phyloP scores from a whole-genome alignment of 2,888 invertebrate genomes.

The Cantharis rustica region DNA sequence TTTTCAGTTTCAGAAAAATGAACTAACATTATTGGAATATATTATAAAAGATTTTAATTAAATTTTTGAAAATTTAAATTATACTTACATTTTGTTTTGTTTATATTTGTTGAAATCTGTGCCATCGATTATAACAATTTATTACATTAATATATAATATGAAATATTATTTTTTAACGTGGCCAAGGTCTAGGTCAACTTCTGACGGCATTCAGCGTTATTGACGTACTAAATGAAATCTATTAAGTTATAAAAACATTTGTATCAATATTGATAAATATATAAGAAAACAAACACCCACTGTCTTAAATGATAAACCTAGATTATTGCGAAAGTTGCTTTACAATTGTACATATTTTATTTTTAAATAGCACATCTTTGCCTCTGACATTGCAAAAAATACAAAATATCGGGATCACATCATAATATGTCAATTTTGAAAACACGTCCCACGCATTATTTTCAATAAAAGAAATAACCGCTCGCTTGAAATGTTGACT shows the following conservation, averaged over 20 bases:
- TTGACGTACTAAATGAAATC: slow-evolving; percentile 6
- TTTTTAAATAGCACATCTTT: neutral
- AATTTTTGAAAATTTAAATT: neutral
- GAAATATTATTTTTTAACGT: neutral
- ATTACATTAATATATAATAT: neutral
- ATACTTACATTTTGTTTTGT: neutral
- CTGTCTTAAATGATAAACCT: slow-evolving; percentile 7
- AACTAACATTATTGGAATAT: neutral
- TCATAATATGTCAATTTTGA: neutral
- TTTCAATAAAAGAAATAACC: slow-evolving; percentile 5
- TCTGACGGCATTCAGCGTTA: neutral
- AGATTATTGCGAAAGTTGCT: neutral
- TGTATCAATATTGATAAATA: neutral
- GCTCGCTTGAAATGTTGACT: slow-evolving; percentile 6
- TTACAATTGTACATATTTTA: neutral
- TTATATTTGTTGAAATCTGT: neutral
- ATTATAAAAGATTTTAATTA: no score
- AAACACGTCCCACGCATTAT: slow-evolving; percentile 15
- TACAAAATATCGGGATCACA: neutral
- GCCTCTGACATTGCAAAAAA: neutral
- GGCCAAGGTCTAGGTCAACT: slow-evolving; percentile 12
- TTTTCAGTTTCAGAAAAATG: neutral
- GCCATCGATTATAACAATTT: neutral
- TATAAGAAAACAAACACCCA: slow-evolving; percentile 12
- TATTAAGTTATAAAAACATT: slow-evolving; percentile 7